Evolutionary conservation across 2,113 vertebrate species (phyloP).

Genomic region (Nothobranchius kuhntae): DNA sequence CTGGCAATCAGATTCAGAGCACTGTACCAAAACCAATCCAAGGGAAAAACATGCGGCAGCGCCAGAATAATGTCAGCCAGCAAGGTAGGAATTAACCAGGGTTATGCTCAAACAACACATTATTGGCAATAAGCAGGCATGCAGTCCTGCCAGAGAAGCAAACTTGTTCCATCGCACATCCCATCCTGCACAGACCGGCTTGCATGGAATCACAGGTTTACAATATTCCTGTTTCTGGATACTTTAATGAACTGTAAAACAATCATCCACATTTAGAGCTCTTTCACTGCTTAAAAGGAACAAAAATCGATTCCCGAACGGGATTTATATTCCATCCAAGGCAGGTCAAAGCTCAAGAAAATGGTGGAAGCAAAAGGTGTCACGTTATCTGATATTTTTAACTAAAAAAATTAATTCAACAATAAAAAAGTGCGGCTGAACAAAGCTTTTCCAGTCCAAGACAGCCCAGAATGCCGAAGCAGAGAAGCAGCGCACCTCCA

Average conservation of each 20-base stretch:
- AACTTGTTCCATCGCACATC: slow-evolving; percentile 46
- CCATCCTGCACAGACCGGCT: slow-evolving; percentile 67
- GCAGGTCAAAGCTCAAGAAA: slow-evolving; percentile 60
- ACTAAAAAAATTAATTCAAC: slow-evolving; percentile 45
- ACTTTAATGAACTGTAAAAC: not conserved
- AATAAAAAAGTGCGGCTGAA: slow-evolving; percentile 45
- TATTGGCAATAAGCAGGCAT: slow-evolving; percentile 70
- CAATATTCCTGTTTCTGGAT: slow-evolving; percentile 11
- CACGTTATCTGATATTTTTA: slow-evolving; percentile 35
- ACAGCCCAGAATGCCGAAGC: slow-evolving; percentile 64
- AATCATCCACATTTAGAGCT: not conserved
- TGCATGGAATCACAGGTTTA: slow-evolving; percentile 69
- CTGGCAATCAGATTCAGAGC: slow-evolving; percentile 77
- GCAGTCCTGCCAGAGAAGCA: slow-evolving; percentile 66
- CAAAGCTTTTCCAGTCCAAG: slow-evolving; percentile 50
- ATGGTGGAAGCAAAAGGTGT: slow-evolving; percentile 32
- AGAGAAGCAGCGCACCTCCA: slow-evolving; percentile 62
- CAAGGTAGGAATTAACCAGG: slow-evolving; percentile 52
- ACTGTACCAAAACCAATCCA: slow-evolving; percentile 65
- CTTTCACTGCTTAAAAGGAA: slow-evolving; percentile 10
- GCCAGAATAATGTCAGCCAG: slow-evolving; percentile 62
- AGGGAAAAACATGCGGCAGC: slow-evolving; percentile 70
- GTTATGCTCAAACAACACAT: slow-evolving; percentile 51
- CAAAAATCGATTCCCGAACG: slow-evolving; percentile 31
- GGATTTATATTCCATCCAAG: slow-evolving; percentile 69